Evolutionary conservation across 2,113 vertebrate genomes (phyloP).

Genomic region (Ovis canadensis): DNA sequence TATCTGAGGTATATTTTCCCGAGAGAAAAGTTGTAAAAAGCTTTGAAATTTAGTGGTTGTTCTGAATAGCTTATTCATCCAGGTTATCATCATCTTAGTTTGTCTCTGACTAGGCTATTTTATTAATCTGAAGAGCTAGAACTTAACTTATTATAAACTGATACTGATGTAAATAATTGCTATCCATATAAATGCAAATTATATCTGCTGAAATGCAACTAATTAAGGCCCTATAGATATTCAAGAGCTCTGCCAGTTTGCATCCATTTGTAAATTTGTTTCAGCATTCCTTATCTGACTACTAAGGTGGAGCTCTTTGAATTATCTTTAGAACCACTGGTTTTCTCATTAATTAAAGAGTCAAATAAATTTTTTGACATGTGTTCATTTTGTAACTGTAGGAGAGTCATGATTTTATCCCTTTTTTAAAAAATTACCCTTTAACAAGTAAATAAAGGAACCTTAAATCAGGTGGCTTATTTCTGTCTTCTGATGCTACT

Average conservation of each 20-base stretch:
- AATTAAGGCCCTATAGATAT: neutral
- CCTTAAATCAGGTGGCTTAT: conserved; percentile 18
- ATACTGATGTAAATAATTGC: neutral
- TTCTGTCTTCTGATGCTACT: neutral
- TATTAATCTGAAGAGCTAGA: neutral
- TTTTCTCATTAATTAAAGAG: conserved; percentile 23
- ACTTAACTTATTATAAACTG: neutral
- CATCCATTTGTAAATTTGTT: conserved; percentile 14
- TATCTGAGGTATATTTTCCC: neutral
- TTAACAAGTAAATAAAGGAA: conserved; percentile 41
- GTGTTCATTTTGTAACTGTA: neutral
- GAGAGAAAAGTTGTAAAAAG: neutral
- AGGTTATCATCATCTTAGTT: neutral
- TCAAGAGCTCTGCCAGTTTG: neutral
- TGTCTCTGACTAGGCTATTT: neutral
- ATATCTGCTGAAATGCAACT: neutral
- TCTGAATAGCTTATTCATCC: neutral
- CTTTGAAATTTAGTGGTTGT: neutral
- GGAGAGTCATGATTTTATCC: neutral
- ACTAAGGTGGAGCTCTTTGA: neutral
- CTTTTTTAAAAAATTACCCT: neutral
- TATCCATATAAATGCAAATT: conserved; percentile 10
- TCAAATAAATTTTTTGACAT: neutral
- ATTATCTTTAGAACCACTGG: neutral
- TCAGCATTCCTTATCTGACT: neutral